Base-by-base conservation (phyloP, 2,113 vertebrate species). In the Brevimyrus niger region DNA sequence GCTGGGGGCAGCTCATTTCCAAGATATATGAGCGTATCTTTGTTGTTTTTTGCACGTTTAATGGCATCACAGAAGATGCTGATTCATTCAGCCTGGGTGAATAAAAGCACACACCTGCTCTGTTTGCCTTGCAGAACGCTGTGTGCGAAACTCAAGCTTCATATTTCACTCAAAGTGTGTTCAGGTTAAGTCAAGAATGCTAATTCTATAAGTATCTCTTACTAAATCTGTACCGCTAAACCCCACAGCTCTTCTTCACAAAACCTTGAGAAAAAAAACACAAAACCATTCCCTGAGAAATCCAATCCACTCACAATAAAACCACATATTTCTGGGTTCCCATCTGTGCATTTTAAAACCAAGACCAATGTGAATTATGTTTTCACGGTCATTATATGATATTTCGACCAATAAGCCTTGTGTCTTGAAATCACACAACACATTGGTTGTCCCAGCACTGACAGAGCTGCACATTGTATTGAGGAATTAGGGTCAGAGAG, bases 41-140 rank as follows among this genome's bases (percentile, higher is more conserved):
- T 89, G 89, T 92, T 91, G 88, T 90, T 89, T 89, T 87, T 89
- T 84, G 38, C 46, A 6, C 0, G 17, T 48, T 88, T 47, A 73
- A 65, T 46, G 87, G 87, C 6, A 27, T 50, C 1, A 21, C 83
- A 89, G 5, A 42, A 80, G 46, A 91, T 84, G 69, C 55, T 90
- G 87, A 88, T 90, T 85, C 85, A 87, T 53, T 27, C 89, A 90
- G 90, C 21, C 51, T 73, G 35, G 8, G 58, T 89, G 86, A 82
- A 91, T 61, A 89, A 88, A 91, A 46, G 50, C 88, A 90, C 89
- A 61, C 89, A 91, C 83, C 89, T 90, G 90, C 42, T 48, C 89
- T 90, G 90, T 90, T 90, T 91, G 90, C 90, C 88, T 31, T 46
- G 73, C 90, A 88, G 88, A 87, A 87, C 23, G 83, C 51, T 90